A percentile compares a stretch with the other conserved stretches of the same genome.
phyloP scores from a whole-genome alignment of 2,113 vertebrate genomes.

The Ciconia boyciana region DNA sequence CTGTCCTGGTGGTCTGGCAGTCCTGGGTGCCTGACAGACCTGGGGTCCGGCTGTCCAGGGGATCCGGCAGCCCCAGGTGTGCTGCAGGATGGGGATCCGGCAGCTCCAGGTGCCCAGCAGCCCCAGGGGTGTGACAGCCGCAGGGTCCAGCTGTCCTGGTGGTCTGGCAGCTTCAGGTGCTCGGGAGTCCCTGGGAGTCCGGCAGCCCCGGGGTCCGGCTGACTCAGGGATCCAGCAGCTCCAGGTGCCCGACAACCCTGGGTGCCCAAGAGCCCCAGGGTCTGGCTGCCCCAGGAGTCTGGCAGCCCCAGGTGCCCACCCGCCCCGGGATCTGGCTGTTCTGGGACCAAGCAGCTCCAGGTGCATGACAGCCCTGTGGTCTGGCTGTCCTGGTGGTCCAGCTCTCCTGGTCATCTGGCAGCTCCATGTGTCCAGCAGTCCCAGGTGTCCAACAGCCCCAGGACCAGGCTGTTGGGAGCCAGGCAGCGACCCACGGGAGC shows the following conservation, averaged over 20 bases:
- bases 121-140: not conserved
- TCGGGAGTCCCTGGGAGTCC: not conserved
- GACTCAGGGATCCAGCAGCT: too few relatives aligned
- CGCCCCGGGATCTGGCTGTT: not conserved
- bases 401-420: not conserved
- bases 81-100: too few relatives aligned
- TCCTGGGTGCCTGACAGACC: fast-evolving
- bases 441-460: not conserved
- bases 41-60: not conserved
- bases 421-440: not conserved
- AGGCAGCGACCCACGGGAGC: not conserved
- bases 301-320: not conserved
- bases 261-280: not conserved
- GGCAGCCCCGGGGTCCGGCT: not conserved
- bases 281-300: too few relatives aligned
- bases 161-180: not conserved
- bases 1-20: not conserved
- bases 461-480: not conserved
- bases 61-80: too few relatives aligned
- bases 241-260: not conserved
- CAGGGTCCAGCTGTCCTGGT: too few relatives aligned
- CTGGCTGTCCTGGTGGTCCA: not conserved
- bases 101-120: too few relatives aligned
- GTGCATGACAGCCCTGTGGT: too few relatives aligned
- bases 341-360: not conserved